These are phyloP conservation scores for Rhinichthys osculus DNA, from an alignment of 2,797 vertebrate genomes.

Conservation along the genomic window DNA sequence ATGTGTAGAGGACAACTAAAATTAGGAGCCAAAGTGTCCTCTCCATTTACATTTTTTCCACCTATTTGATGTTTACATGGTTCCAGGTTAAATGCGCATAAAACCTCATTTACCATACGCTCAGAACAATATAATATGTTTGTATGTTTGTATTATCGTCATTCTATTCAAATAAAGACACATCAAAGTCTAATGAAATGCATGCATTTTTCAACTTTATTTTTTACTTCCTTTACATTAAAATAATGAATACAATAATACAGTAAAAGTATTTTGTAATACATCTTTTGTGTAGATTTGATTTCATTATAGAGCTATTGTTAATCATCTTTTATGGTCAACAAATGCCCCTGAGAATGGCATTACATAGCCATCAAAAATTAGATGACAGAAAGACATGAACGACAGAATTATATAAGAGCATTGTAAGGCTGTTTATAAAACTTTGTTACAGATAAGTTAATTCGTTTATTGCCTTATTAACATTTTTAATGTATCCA, in stretches of 20 bases:
- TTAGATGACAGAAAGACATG: background rate
- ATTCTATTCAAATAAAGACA: background rate
- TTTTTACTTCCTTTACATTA: background rate
- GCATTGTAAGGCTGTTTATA: background rate
- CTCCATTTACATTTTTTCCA: background rate
- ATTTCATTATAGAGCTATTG: background rate
- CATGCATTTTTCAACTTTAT: background rate
- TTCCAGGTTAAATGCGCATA: background rate
- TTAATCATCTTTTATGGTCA: background rate
- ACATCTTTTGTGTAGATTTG: background rate
- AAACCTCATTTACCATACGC: background rate
- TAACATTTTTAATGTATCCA: background rate
- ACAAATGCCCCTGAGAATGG: background rate
- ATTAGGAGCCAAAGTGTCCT: background rate
- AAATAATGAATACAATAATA: background rate
- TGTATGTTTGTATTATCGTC: background rate
- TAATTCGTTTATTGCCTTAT: background rate
- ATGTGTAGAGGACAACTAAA: background rate
- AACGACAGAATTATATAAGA: background rate
- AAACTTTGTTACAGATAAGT: background rate
- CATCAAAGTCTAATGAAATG: background rate
- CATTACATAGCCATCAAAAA: background rate
- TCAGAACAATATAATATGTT: conserved; percentile 2
- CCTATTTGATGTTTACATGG: background rate
- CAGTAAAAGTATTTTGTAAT: background rate